A percentile compares a stretch with the other conserved stretches of the same genome.
These are phyloP conservation scores for Augiades crinisus DNA, from an alignment of 2,888 invertebrate species.

Conservation along the genomic window DNA sequence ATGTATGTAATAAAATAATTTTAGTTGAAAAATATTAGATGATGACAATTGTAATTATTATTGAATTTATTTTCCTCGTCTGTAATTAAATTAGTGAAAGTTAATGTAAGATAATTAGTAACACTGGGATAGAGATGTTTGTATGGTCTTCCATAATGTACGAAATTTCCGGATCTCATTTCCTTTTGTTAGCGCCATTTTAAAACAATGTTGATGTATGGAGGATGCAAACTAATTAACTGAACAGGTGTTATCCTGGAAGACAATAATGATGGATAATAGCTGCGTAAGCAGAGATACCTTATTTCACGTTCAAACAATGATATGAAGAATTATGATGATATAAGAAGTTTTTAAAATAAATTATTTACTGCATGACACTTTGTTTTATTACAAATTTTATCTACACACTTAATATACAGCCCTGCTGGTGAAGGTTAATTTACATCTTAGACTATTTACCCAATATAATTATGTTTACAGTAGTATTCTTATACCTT, in stretches of 20 bases:
- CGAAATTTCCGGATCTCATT: constrained; percentile 56
- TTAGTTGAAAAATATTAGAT: constrained; percentile 18
- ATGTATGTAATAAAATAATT: constrained; percentile 17
- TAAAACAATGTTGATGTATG: constrained; percentile 35
- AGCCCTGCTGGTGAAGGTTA: too few species aligned
- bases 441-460: too few species aligned
- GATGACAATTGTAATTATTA: constrained; percentile 18
- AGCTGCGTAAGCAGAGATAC: constrained; percentile 68
- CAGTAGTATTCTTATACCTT: too few species aligned
- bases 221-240: constrained; percentile 36
- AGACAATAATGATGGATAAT: constrained; percentile 79
- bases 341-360: constrained; percentile 75
- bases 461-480: too few species aligned
- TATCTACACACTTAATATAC: too few species aligned
- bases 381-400: constrained; percentile 52
- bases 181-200: constrained; percentile 47
- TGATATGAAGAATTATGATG: constrained; percentile 63
- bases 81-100: constrained; percentile 12
- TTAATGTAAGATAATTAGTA: constrained; percentile 31
- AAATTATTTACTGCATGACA: constrained; percentile 76
- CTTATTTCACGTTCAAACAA: constrained; percentile 69
- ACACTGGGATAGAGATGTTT: constrained; percentile 36
- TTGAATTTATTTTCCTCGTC: constrained; percentile 8
- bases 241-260: constrained; percentile 71
- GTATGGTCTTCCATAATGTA: constrained; percentile 76